Evolutionary conservation across 2,888 invertebrate species (phyloP).

Genomic region (Habrosyne pyritoides): DNA sequence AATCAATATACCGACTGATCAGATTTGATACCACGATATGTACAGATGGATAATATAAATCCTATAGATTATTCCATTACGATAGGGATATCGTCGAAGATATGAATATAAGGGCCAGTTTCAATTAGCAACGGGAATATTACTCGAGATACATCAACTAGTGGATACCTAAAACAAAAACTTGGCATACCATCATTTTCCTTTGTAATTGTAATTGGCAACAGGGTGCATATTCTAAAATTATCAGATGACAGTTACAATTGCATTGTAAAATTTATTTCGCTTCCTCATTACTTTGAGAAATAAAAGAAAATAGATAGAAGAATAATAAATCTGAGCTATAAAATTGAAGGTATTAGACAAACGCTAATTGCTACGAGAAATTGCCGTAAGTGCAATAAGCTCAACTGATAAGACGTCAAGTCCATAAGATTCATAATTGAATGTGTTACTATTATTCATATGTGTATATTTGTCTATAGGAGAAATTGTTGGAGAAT

Average conservation of each 20-base stretch:
- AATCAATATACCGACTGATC: neutral
- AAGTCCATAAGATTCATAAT: no score
- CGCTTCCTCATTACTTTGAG: conserved; percentile 16
- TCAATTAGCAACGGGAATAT: neutral
- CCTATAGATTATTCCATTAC: conserved; percentile 3
- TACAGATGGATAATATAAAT: neutral
- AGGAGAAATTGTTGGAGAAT: neutral
- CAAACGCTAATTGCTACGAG: no score
- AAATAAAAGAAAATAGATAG: neutral
- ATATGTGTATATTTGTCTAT: neutral
- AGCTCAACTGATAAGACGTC: neutral
- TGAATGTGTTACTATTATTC: neutral
- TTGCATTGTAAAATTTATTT: conserved; percentile 19
- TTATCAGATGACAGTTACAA: conserved; percentile 25
- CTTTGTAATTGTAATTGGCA: conserved; percentile 37
- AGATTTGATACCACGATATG: neutral
- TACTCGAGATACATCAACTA: conserved; percentile 3
- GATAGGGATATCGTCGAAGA: neutral
- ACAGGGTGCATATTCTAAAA: conserved; percentile 29
- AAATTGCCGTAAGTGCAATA: neutral
- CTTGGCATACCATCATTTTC: conserved; percentile 34
- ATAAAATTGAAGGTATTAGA: no score
- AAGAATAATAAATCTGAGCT: no score
- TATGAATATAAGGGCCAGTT: neutral
- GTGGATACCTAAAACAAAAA: conserved; percentile 19